Evolutionary conservation across 2,113 vertebrate species (phyloP).

Genomic region (Hypanus sabinus): DNA sequence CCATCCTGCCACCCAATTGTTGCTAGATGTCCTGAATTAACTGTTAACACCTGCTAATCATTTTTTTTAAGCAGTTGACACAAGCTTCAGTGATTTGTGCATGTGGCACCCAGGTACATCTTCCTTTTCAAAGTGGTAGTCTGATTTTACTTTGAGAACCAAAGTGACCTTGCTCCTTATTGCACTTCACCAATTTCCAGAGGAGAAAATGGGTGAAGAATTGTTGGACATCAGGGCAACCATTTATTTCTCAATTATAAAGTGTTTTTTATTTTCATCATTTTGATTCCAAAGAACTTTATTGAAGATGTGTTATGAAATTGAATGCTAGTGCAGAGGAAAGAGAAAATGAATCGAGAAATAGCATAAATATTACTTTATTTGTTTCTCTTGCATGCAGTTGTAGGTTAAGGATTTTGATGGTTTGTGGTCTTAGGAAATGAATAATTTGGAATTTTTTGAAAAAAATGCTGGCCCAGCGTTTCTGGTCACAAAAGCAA

Average conservation of each 20-base stretch:
- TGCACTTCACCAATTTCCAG: neutral
- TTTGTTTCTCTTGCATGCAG: neutral
- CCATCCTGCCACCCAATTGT: too few species aligned
- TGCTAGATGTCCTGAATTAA: neutral
- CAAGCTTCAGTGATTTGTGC: neutral
- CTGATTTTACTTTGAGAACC: too few species aligned
- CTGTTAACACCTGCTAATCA: neutral
- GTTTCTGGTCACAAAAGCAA: too few species aligned
- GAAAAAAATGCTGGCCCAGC: neutral
- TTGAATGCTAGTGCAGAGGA: neutral
- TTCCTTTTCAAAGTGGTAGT: neutral
- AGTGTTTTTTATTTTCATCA: neutral
- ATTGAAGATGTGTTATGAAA: neutral
- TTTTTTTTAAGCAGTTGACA: neutral
- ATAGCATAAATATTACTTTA: neutral
- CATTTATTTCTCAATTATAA: neutral
- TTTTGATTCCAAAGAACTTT: neutral
- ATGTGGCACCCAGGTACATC: neutral
- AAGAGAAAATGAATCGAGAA: neutral
- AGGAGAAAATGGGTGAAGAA: neutral
- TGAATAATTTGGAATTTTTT: neutral
- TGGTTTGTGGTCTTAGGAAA: neutral
- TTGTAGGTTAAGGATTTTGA: neutral
- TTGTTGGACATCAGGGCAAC: neutral
- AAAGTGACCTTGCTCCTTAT: neutral